Conservation (phyloP, 2,113 vertebrate species). For the Myrmecophaga tridactyla region DNA sequence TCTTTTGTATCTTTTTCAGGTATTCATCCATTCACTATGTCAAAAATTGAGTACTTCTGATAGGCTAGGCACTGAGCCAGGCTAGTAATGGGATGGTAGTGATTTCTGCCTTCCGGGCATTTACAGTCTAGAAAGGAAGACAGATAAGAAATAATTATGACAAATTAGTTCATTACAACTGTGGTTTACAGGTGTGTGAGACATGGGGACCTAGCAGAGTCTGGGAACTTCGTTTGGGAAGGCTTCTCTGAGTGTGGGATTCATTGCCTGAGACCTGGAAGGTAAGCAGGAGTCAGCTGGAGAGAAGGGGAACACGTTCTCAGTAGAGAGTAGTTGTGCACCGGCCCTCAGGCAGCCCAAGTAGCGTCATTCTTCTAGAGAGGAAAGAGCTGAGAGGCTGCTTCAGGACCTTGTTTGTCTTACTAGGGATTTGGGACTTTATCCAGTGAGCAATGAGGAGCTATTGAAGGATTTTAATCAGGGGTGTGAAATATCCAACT, state of each 20-base stretch:
- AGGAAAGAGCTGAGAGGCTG: background rate
- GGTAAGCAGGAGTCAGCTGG: background rate
- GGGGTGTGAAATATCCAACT: background rate
- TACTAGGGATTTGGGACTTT: background rate
- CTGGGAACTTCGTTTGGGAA: background rate
- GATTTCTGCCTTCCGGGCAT: background rate
- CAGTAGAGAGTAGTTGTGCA: background rate
- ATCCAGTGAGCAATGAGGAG: background rate
- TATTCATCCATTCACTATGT: background rate
- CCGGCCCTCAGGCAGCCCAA: background rate
- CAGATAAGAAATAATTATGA: background rate
- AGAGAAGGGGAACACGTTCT: background rate
- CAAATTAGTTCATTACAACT: background rate
- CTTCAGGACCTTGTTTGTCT: background rate
- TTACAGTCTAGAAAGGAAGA: background rate
- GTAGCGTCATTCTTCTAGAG: background rate
- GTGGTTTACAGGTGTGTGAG: background rate
- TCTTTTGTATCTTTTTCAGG: background rate
- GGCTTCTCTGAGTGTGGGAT: background rate
- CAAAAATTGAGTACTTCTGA: background rate
- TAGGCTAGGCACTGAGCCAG: background rate
- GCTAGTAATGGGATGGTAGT: background rate
- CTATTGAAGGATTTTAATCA: background rate
- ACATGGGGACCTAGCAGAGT: background rate
- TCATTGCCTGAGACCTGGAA: background rate